These are phyloP conservation scores for Baronia brevicornis DNA, from an alignment of 2,888 invertebrate genomes.

Conservation along the genomic window DNA sequence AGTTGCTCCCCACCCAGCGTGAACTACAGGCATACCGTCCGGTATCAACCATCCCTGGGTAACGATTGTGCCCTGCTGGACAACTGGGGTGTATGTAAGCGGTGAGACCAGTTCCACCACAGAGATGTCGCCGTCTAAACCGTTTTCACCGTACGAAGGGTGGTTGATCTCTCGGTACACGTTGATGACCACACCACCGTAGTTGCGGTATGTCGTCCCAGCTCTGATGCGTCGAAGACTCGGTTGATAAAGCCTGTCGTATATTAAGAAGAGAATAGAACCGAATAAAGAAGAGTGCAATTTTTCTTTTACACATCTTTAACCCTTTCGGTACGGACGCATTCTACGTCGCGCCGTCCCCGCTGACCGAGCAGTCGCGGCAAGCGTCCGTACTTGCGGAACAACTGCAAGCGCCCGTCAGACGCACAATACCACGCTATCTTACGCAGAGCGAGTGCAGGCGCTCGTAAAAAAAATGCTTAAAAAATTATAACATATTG, in stretches of 20 bases:
- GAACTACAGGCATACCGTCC: constrained; percentile 29
- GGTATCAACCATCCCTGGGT: constrained; percentile 20
- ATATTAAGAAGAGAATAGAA: no score
- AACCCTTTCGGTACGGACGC: no score
- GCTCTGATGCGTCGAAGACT: constrained; percentile 39
- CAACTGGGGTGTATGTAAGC: constrained; percentile 24
- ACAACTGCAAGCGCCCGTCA: no score
- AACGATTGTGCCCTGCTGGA: constrained; percentile 29
- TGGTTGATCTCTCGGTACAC: constrained; percentile 30
- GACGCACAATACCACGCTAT: no score
- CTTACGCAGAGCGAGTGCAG: no score
- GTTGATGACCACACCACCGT: constrained; percentile 35
- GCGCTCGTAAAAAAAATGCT: no score
- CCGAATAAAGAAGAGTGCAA: no score
- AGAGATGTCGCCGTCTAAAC: constrained; percentile 36
- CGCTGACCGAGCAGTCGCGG: no score
- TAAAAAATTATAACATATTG: no score
- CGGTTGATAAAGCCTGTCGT: constrained; percentile 26
- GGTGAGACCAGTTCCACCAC: constrained; percentile 25
- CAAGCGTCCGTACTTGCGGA: no score
- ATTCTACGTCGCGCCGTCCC: no score
- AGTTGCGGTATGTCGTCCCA: constrained; percentile 37
- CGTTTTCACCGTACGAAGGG: constrained; percentile 27
- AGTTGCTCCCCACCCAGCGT: constrained; percentile 43
- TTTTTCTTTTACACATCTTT: no score